Evolutionary conservation across 2,113 vertebrate genomes (phyloP).

Genomic region (Panthera tigris): DNA sequence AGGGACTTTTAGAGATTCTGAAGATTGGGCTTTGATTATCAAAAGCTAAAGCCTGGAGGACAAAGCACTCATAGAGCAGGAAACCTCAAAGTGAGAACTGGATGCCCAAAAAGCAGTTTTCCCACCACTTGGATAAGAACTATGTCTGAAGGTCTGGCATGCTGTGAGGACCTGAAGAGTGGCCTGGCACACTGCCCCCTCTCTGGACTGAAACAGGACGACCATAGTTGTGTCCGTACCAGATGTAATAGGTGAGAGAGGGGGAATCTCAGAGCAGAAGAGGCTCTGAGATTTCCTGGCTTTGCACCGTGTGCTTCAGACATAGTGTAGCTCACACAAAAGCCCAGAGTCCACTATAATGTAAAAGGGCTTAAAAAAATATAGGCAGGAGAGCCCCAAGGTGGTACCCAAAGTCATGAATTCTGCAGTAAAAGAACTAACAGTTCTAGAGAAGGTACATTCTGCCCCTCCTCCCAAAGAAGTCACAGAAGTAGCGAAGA

Average conservation of each 20-base stretch:
- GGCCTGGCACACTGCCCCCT: neutral
- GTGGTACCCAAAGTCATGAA: too few relatives aligned
- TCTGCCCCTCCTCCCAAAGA: neutral
- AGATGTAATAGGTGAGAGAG: neutral
- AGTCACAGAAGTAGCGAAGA: neutral
- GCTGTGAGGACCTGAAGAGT: neutral
- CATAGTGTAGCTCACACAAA: neutral
- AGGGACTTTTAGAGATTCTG: neutral
- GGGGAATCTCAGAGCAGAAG: neutral
- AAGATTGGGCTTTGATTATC: slow-evolving; percentile 7
- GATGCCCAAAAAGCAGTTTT: neutral
- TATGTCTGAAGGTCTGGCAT: neutral
- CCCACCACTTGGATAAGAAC: neutral
- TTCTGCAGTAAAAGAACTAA: neutral
- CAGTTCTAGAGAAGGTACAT: neutral
- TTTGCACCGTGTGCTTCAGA: neutral
- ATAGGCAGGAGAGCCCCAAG: neutral
- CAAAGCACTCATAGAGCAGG: neutral
- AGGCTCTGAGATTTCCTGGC: neutral
- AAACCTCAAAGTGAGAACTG: neutral
- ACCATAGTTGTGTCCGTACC: neutral
- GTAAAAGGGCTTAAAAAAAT: neutral
- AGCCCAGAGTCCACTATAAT: neutral
- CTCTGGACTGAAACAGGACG: neutral
- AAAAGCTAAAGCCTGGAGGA: slow-evolving; percentile 12